Conservation (phyloP, 2,888 invertebrate species). For the Criorhina ranunculi region DNA sequence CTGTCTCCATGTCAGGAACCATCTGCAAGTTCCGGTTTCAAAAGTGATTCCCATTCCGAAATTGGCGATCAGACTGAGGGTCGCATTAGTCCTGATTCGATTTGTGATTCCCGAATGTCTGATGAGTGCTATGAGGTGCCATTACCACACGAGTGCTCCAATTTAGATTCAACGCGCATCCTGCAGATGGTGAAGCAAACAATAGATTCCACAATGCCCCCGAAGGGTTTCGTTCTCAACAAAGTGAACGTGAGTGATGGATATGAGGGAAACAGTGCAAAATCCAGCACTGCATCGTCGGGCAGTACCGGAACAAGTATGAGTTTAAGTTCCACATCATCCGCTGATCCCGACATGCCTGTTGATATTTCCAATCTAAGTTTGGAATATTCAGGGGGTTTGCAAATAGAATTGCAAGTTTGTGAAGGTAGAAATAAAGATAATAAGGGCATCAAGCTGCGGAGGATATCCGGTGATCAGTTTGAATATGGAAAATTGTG, state of each 20-base stretch:
- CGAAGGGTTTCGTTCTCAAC: conserved; percentile 87
- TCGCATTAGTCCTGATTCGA: conserved; percentile 84
- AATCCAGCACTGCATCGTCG: conserved; percentile 64
- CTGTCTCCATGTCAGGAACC: conserved; percentile 86
- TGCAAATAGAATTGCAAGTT: conserved; percentile 93
- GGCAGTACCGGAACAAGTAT: conserved; percentile 58
- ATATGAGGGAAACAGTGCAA: conserved; percentile 66
- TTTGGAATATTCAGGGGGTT: conserved; percentile 92
- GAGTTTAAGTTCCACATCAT: conserved; percentile 49
- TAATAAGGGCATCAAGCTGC: conserved; percentile 92
- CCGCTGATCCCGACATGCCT: conserved; percentile 78
- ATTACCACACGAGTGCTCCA: conserved; percentile 91
- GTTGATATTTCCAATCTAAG: conserved; percentile 86
- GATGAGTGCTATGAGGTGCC: conserved; percentile 89
- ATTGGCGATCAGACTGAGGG: conserved; percentile 85
- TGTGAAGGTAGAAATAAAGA: conserved; percentile 88
- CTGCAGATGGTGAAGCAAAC: conserved; percentile 92
- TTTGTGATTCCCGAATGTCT: conserved; percentile 84
- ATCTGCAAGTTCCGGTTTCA: conserved; percentile 87
- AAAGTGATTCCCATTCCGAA: conserved; percentile 86
- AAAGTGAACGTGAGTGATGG: conserved; percentile 77
- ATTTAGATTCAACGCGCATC: conserved; percentile 91
- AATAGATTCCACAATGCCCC: conserved; percentile 91
- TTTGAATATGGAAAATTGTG: conserved; percentile 94
- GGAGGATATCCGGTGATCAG: conserved; percentile 94